Conservation (phyloP, 2,888 invertebrate genomes). For the Xestia c-nigrum region DNA sequence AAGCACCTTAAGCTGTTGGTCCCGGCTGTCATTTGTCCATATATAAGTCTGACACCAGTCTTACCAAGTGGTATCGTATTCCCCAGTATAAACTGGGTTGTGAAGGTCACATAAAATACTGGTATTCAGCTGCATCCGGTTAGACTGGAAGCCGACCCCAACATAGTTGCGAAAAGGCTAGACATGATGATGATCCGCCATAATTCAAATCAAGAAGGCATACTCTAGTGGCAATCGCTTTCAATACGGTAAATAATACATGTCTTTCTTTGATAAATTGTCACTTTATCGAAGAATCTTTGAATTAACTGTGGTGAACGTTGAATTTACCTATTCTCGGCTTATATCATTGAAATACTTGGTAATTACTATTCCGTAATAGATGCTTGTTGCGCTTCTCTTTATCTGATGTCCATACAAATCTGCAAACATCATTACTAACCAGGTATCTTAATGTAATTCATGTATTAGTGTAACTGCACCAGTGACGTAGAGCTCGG, state of each 20-base stretch:
- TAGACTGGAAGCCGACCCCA: too few species aligned
- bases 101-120: too few species aligned
- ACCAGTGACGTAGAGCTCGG: conserved; percentile 48
- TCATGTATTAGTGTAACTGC: conserved; percentile 35
- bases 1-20: too few species aligned
- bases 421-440: conserved; percentile 13
- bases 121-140: too few species aligned
- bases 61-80: too few species aligned
- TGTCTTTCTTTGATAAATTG: background rate
- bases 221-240: background rate
- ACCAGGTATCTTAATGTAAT: conserved; percentile 39
- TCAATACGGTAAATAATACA: background rate
- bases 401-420: conserved; percentile 15
- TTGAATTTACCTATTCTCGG: background rate
- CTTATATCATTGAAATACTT: background rate
- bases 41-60: too few species aligned
- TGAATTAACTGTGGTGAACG: too few species aligned
- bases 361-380: background rate
- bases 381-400: background rate
- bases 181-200: too few species aligned
- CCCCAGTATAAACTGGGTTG: too few species aligned
- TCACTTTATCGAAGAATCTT: background rate
- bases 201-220: background rate
- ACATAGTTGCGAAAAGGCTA: too few species aligned
- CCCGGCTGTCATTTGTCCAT: too few species aligned